These are phyloP conservation scores for Carlito syrichta DNA, from an alignment of 2,113 vertebrate genomes.

Conservation along the genomic window DNA sequence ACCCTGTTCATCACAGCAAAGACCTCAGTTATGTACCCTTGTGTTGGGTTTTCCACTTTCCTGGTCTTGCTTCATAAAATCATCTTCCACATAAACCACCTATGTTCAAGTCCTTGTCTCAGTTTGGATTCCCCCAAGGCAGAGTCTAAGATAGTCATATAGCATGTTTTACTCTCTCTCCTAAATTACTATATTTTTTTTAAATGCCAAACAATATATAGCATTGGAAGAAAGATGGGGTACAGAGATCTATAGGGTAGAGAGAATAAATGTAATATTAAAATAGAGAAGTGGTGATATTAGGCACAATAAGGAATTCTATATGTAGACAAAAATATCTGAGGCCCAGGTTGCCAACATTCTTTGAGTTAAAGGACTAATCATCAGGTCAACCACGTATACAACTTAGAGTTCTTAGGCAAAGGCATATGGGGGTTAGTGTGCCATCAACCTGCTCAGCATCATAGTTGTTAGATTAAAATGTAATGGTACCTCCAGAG, in stretches of 20 bases:
- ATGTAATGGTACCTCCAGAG: not conserved
- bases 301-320: not conserved
- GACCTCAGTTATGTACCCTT: not conserved
- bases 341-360: not conserved
- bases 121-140: not conserved
- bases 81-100: not conserved
- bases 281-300: not conserved
- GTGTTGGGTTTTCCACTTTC: not conserved
- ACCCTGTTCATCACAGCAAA: not conserved
- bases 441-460: not conserved
- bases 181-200: not conserved
- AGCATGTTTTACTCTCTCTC: not conserved
- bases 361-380: not conserved
- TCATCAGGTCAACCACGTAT: not conserved
- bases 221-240: not conserved
- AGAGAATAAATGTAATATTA: not conserved
- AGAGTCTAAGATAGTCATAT: not conserved
- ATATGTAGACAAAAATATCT: not conserved
- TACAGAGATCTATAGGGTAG: not conserved
- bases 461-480: slow-evolving; percentile 5
- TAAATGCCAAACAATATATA: slow-evolving; percentile 28
- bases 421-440: not conserved
- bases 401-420: not conserved
- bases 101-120: not conserved
- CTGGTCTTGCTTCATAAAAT: not conserved